These are phyloP conservation scores for Caenorhabditis sulstoni DNA, from an alignment of 2,888 invertebrate species.

Conservation along the genomic window DNA sequence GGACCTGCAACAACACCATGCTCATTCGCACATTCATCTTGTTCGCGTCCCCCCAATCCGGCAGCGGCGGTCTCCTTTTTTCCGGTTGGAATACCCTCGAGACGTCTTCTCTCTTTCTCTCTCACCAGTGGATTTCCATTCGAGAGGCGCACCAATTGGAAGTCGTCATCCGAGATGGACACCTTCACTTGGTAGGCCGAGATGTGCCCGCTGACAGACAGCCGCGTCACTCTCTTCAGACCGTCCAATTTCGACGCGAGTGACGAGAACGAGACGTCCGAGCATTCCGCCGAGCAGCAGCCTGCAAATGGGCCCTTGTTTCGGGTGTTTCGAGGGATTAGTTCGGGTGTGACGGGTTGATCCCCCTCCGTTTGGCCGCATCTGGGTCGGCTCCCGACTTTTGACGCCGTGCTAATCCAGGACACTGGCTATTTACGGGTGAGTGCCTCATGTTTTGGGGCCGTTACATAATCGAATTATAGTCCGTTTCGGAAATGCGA, in stretches of 20 bases:
- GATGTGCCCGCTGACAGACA: constrained; percentile 75
- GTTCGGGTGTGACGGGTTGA: constrained; percentile 48
- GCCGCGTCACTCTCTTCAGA: constrained; percentile 61
- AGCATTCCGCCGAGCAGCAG: constrained; percentile 50
- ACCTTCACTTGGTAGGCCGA: constrained; percentile 72
- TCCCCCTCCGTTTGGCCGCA: constrained; percentile 33
- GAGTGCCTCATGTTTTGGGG: constrained; percentile 31
- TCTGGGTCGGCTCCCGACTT: constrained; percentile 36
- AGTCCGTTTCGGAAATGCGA: constrained; percentile 6
- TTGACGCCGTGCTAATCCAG: constrained; percentile 34
- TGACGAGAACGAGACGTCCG: constrained; percentile 59
- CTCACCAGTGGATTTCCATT: constrained; percentile 71
- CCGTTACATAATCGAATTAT: constrained; percentile 52
- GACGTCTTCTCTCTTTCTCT: too few relatives aligned
- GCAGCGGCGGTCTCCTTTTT: constrained; percentile 39
- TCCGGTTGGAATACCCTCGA: constrained; percentile 2
- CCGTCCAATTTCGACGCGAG: constrained; percentile 52
- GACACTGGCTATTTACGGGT: constrained; percentile 37
- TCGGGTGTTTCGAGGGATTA: constrained; percentile 42
- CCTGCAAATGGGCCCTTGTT: constrained; percentile 38
- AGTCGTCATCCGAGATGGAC: constrained; percentile 70
- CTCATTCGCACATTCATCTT: constrained; percentile 49
- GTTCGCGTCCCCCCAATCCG: constrained; percentile 24
- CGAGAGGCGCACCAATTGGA: constrained; percentile 57
- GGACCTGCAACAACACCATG: constrained; percentile 67